Conservation (phyloP, 2,888 invertebrate species). For the Acholoe squamosa region DNA sequence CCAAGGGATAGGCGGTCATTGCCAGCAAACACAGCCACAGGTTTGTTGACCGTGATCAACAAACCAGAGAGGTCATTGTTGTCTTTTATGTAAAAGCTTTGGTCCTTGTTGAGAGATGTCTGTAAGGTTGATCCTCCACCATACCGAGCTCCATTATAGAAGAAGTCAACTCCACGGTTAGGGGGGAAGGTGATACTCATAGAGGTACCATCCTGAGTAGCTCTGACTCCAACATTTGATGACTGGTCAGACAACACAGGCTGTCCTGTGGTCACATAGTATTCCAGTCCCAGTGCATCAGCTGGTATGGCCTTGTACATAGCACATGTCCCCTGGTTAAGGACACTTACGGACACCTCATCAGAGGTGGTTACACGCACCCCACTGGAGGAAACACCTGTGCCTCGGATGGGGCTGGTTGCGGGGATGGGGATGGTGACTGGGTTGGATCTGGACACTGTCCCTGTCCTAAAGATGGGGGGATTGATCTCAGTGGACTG, state of each 20-base stretch:
- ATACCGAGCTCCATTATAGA: conserved; percentile 27
- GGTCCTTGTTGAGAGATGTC: neutral
- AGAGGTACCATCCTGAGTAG: neutral
- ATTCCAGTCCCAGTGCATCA: conserved; percentile 29
- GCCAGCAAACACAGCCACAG: conserved; percentile 14
- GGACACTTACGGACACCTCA: neutral
- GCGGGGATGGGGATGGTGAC: neutral
- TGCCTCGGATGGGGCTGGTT: neutral
- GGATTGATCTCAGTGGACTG: neutral
- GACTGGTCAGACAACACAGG: conserved; percentile 31
- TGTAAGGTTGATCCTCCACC: conserved; percentile 17
- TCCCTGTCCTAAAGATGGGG: neutral
- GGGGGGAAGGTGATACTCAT: conserved; percentile 34
- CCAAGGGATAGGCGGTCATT: conserved; percentile 7
- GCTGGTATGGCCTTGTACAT: conserved; percentile 24
- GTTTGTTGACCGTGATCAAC: neutral
- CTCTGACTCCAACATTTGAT: neutral
- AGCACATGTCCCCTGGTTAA: conserved; percentile 28
- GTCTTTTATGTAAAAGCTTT: conserved; percentile 18
- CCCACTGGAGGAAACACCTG: neutral
- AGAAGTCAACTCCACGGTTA: neutral
- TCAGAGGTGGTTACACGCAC: neutral
- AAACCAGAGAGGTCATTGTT: neutral
- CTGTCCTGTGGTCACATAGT: conserved; percentile 45
- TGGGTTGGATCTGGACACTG: conserved; percentile 5